These are phyloP conservation scores for Eilema caniola DNA, from an alignment of 2,888 invertebrate species.

Conservation along the genomic window DNA sequence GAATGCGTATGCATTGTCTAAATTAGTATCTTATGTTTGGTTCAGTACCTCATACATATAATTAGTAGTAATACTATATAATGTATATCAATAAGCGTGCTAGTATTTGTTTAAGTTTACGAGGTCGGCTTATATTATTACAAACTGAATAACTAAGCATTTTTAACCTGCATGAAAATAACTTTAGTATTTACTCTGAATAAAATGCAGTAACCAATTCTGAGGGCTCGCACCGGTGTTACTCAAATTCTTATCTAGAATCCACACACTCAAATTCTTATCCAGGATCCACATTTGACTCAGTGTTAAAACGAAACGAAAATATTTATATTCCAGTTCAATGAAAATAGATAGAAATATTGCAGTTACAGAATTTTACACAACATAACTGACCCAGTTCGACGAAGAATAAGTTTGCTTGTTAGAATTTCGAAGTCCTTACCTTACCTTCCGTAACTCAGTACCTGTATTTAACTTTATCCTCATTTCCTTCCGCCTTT, in stretches of 20 bases:
- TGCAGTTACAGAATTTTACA: background rate
- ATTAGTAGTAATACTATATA: background rate
- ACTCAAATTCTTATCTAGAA: no score
- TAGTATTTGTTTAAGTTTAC: background rate
- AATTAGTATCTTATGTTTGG: background rate
- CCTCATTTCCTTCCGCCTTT: background rate
- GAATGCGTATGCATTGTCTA: background rate
- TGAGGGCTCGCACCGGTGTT: no score
- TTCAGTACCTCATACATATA: background rate
- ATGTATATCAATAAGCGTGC: background rate
- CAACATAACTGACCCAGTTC: background rate
- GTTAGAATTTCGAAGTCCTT: background rate
- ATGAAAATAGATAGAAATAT: background rate
- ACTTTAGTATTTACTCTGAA: no score
- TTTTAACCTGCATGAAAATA: background rate
- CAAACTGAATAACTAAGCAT: background rate
- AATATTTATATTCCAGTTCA: background rate
- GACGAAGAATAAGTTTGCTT: background rate
- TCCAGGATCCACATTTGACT: background rate
- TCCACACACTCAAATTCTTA: no score
- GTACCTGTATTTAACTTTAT: background rate
- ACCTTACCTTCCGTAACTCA: background rate
- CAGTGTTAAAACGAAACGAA: background rate
- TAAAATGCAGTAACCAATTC: no score
- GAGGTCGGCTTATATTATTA: background rate